These are phyloP conservation scores for Lottia gigantea DNA, from an alignment of 2,888 invertebrate species.

Conservation along the genomic window DNA sequence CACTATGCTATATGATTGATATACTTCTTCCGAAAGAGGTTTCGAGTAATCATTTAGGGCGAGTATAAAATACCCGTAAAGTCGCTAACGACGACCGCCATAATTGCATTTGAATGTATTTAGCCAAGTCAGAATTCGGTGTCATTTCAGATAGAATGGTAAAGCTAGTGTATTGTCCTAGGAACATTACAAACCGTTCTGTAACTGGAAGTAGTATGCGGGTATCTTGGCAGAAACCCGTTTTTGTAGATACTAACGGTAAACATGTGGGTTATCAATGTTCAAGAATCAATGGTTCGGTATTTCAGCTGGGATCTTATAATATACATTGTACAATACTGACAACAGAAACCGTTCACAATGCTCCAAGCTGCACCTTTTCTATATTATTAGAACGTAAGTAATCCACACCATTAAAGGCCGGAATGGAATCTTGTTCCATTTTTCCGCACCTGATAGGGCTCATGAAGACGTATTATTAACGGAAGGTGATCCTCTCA, in stretches of 20 bases:
- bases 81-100: too few relatives aligned
- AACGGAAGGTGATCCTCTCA: too few relatives aligned
- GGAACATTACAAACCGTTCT: slow-evolving; percentile 22
- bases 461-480: too few relatives aligned
- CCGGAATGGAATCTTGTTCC: too few relatives aligned
- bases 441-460: too few relatives aligned
- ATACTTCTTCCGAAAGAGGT: too few relatives aligned
- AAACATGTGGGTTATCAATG: slow-evolving; percentile 29
- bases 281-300: slow-evolving; percentile 28
- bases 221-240: slow-evolving; percentile 34
- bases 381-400: slow-evolving; percentile 32
- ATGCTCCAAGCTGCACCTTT: slow-evolving; percentile 31
- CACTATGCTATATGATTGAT: too few relatives aligned
- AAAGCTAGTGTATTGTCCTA: slow-evolving; percentile 30
- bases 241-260: slow-evolving; percentile 33
- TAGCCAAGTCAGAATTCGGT: too few relatives aligned
- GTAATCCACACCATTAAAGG: not conserved
- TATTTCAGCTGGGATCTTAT: slow-evolving; percentile 33
- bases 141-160: slow-evolving; percentile 29
- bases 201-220: slow-evolving; percentile 19
- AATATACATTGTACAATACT: slow-evolving; percentile 27
- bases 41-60: too few relatives aligned
- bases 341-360: slow-evolving; percentile 21
- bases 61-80: too few relatives aligned
- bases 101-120: too few relatives aligned